Conservation (phyloP, 1,140 invertebrate species). For the Drosophila orena region DNA sequence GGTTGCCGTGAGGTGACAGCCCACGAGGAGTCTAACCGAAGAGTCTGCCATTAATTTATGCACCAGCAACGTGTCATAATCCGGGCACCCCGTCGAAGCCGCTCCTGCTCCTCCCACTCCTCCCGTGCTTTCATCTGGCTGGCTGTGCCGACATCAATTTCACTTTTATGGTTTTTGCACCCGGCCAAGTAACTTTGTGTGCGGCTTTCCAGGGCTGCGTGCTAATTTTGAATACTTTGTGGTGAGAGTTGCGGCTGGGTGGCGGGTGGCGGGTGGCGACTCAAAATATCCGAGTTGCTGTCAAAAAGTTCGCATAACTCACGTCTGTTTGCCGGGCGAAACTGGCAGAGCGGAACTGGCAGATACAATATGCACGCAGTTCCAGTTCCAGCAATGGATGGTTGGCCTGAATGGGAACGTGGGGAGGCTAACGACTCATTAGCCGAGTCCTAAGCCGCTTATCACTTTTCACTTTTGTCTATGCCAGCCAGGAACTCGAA, state of each 20-base stretch:
- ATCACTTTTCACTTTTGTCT: slow-evolving; percentile 35
- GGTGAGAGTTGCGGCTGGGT: slow-evolving; percentile 26
- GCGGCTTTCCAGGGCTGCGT: slow-evolving; percentile 45
- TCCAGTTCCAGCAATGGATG: not conserved
- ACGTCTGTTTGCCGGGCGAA: slow-evolving; percentile 3
- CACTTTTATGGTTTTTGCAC: slow-evolving; percentile 50
- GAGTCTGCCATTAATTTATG: slow-evolving; percentile 57
- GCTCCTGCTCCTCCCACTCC: not conserved
- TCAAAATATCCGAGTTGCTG: slow-evolving; percentile 22
- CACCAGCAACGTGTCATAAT: slow-evolving; percentile 62
- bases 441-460: slow-evolving; percentile 38
- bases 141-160: slow-evolving; percentile 39
- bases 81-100: slow-evolving; percentile 1
- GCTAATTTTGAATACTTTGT: slow-evolving; percentile 67
- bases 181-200: slow-evolving; percentile 41
- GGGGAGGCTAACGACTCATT: slow-evolving; percentile 13
- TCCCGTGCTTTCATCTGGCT: not conserved
- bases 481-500: slow-evolving; percentile 22
- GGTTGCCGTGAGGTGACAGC: slow-evolving; percentile 54
- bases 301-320: slow-evolving; percentile 46
- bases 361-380: slow-evolving; percentile 18
- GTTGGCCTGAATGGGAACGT: slow-evolving; percentile 1
- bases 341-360: not conserved
- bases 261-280: slow-evolving; percentile 7
- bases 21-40: slow-evolving; percentile 2